These are phyloP conservation scores for Parnassius orleans DNA, from an alignment of 2,888 invertebrate genomes.

Conservation along the genomic window DNA sequence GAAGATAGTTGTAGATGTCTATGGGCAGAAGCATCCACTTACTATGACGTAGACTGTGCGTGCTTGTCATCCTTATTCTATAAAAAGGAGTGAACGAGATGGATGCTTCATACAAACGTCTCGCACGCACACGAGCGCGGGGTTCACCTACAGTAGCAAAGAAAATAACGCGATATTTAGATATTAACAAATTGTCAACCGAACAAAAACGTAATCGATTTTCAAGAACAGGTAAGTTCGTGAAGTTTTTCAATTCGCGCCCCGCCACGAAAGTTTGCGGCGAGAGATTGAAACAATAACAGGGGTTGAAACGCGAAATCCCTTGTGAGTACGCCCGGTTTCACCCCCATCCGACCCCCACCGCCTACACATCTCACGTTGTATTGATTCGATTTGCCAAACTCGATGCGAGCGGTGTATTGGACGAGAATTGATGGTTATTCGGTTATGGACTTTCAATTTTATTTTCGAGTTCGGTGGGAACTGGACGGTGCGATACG, in stretches of 20 bases:
- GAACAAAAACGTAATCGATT: constrained; percentile 21
- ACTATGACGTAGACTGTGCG: too few species aligned
- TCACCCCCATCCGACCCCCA: constrained; percentile 34
- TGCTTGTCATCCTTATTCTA: too few species aligned
- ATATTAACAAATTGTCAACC: not conserved
- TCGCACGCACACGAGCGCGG: too few species aligned
- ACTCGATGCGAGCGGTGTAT: constrained; percentile 24
- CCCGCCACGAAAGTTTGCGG: constrained; percentile 43
- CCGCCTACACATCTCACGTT: constrained; percentile 34
- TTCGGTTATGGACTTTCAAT: constrained; percentile 21
- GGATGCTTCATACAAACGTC: too few species aligned
- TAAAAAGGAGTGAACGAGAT: too few species aligned
- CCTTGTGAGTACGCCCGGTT: constrained; percentile 44
- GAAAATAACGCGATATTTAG: too few species aligned
- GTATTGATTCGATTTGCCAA: constrained; percentile 67
- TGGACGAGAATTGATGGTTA: constrained; percentile 30
- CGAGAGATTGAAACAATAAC: constrained; percentile 75
- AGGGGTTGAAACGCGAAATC: constrained; percentile 59
- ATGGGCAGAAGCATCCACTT: too few species aligned
- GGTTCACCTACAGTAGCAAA: too few species aligned
- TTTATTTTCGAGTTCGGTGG: constrained; percentile 16
- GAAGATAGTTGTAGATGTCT: too few species aligned
- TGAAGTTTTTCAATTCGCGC: constrained; percentile 48
- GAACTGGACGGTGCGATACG: constrained; percentile 9
- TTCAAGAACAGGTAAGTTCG: constrained; percentile 16